Base-by-base conservation (phyloP, 1,140 invertebrate genomes). In the Zeugodacus cucurbitae region DNA sequence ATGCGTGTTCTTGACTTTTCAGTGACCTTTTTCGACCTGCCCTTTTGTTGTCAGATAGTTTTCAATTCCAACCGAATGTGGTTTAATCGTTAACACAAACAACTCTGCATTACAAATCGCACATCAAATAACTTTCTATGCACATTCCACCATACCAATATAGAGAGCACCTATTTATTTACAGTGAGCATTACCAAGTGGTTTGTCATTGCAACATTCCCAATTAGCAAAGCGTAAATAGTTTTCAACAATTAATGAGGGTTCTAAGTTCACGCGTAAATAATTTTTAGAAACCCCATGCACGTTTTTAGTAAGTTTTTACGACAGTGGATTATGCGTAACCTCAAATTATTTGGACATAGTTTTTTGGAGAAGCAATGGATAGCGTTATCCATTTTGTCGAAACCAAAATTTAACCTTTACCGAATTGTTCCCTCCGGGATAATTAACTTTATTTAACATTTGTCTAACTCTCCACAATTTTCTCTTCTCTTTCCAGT, bases 401-500 rank as follows among this genome's bases (percentile, higher is more conserved):
- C 48, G 48, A 20, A 41, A 41, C 3, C 3, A 41, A 41, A 54
- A 54, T 54, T 1, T 44, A 8, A 44, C 41, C 3, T 8, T 44
- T 44, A 8, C 41, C 41, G 7, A 8, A 44, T 8, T 8, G 11
- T 17, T 14, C 48, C 11, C 17, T 17, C 14, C 48, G 1, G 11
- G 48, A 54, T 54, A 20, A 54, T 54, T n/a, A n/a, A n/a, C n/a
- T n/a, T n/a, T n/a, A n/a, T n/a, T n/a, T n/a, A n/a, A n/a, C n/a
- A n/a, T n/a, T n/a, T n/a, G n/a, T n/a, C 22, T 26, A 59, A 41
- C 67, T 74, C 10, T 0, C 37, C n/a, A 6, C 10, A 5, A n/a
- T 74, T n/a, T 44, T 0, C 0, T 22, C 10, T 44, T 74, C 22
- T 70, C 11, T 54, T 94, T 93, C 87, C 94, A 99, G 98, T 89